Percentiles rank a stretch among this genome's conserved stretches.
Conservation (phyloP, 2,888 invertebrate species). For the Cataglyphis rosenhaueri region DNA sequence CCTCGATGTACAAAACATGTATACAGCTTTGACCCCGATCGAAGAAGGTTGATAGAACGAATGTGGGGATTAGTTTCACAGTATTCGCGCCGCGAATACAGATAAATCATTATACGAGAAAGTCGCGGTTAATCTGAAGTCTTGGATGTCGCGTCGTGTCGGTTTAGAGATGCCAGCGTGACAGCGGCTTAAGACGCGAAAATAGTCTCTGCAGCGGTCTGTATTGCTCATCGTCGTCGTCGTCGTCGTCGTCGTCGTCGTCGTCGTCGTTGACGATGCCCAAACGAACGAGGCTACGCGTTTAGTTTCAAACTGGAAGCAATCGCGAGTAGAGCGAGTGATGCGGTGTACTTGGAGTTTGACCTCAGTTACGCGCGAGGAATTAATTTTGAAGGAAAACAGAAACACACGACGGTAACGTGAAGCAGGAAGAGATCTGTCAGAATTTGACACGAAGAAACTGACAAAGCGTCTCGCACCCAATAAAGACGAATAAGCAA, state of each 20-base stretch:
- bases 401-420: neutral
- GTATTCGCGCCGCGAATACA: neutral
- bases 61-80: conserved; percentile 7
- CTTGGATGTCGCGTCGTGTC: conserved; percentile 9
- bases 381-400: neutral
- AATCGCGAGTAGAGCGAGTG: conserved; percentile 63
- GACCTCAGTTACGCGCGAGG: neutral
- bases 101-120: conserved; percentile 44
- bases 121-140: conserved; percentile 29
- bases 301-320: conserved; percentile 74
- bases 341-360: neutral
- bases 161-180: conserved; percentile 32
- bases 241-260: conserved; percentile 41
- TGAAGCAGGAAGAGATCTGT: neutral
- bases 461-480: conserved; percentile 8
- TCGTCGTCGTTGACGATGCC: conserved; percentile 56
- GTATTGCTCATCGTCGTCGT: conserved; percentile 34
- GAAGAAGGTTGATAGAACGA: neutral
- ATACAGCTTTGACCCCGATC: conserved; percentile 27
- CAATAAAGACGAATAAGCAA: neutral
- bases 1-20: neutral
- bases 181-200: conserved; percentile 71
- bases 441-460: conserved; percentile 10
- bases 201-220: conserved; percentile 62
- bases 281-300: conserved; percentile 60